A percentile compares a stretch with the other conserved stretches of the same genome.
Evolutionary conservation across 2,888 invertebrate genomes (phyloP).

Genomic region (Stenolophus ochropezus): DNA sequence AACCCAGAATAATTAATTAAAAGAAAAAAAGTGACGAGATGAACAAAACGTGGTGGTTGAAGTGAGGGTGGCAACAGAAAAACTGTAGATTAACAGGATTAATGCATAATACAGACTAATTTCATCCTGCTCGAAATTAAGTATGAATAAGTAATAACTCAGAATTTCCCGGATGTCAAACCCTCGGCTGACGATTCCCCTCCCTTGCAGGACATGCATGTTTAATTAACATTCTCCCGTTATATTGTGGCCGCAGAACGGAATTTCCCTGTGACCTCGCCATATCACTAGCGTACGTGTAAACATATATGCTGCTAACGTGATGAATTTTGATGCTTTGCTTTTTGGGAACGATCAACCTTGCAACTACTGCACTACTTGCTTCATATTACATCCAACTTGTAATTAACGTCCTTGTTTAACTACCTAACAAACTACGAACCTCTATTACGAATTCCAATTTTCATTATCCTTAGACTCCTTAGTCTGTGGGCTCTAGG

Average conservation of each 20-base stretch:
- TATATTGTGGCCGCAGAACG: slow-evolving; percentile 34
- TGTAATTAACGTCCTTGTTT: not conserved
- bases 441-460: not conserved
- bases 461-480: not conserved
- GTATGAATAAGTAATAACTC: slow-evolving; percentile 62
- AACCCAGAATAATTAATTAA: slow-evolving; percentile 29
- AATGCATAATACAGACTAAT: slow-evolving; percentile 62
- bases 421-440: slow-evolving; percentile 1
- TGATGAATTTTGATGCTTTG: slow-evolving; percentile 46
- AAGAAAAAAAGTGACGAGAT: slow-evolving; percentile 18
- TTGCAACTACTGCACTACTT: slow-evolving; percentile 16
- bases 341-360: slow-evolving; percentile 22
- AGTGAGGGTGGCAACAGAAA: slow-evolving; percentile 2
- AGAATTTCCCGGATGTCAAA: slow-evolving; percentile 62
- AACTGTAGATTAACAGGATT: slow-evolving; percentile 54
- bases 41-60: slow-evolving; percentile 35
- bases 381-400: not conserved
- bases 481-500: no score
- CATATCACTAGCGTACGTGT: not conserved
- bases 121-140: slow-evolving; percentile 62
- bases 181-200: slow-evolving; percentile 30
- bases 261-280: slow-evolving; percentile 37
- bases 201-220: slow-evolving; percentile 47
- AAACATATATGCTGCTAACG: slow-evolving; percentile 45
- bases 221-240: slow-evolving; percentile 55